Conservation (phyloP, 2,888 invertebrate species). For the Melieria picta region DNA sequence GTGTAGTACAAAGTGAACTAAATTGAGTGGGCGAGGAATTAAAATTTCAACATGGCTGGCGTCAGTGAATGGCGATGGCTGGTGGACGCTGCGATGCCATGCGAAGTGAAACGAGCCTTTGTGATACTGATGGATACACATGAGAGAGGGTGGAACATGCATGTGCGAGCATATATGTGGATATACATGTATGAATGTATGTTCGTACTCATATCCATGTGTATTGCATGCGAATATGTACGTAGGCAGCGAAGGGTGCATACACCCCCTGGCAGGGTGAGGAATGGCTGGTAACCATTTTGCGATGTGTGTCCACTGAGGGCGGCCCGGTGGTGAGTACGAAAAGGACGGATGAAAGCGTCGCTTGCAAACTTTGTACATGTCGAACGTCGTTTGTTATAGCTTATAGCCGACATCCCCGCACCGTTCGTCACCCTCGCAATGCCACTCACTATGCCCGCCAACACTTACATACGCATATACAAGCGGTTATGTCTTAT, state of each 20-base stretch:
- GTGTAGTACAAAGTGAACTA: constrained; percentile 44
- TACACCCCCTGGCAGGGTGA: constrained; percentile 40
- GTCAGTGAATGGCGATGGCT: constrained; percentile 33
- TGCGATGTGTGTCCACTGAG: constrained; percentile 59
- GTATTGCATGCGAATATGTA: too few relatives aligned
- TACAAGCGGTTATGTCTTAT: not conserved
- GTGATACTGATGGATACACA: too few relatives aligned
- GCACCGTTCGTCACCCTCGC: too few relatives aligned
- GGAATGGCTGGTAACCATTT: constrained; percentile 58
- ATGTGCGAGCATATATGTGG: not conserved
- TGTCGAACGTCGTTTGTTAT: not conserved
- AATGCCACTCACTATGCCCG: too few relatives aligned
- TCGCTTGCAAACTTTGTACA: not conserved
- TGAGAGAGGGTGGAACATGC: too few relatives aligned
- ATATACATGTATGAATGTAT: not conserved
- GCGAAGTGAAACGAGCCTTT: too few relatives aligned
- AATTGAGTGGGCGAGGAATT: constrained; percentile 65
- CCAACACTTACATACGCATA: not conserved
- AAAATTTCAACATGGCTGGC: constrained; percentile 53
- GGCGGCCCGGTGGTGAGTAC: constrained; percentile 44
- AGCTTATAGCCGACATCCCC: too few relatives aligned
- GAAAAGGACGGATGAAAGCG: not conserved
- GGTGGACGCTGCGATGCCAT: constrained; percentile 13
- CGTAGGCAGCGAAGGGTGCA: not conserved
- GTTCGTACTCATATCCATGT: not conserved